Evolutionary conservation across 2,113 vertebrate species (phyloP).

Genomic region (Brachypteracias leptosomus): DNA sequence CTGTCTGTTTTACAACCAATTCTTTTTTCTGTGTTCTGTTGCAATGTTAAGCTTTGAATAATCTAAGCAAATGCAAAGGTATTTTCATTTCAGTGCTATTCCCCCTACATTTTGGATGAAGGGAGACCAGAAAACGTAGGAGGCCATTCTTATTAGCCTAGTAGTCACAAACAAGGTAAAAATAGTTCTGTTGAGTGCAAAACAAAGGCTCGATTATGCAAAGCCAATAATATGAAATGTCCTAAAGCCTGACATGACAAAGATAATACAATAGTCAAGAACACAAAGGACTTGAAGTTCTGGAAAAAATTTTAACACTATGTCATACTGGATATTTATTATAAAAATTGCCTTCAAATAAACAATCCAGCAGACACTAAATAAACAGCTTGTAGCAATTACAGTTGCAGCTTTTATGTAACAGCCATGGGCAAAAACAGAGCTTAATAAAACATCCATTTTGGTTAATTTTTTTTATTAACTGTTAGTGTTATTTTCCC

Average conservation of each 20-base stretch:
- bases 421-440: background rate
- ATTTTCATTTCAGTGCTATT: background rate
- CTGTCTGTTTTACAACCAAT: background rate
- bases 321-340: conserved; percentile 4
- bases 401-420: background rate
- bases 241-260: background rate
- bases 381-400: conserved; percentile 30
- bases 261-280: background rate
- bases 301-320: background rate
- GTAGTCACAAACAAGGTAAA: conserved; percentile 4
- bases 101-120: background rate
- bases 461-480: background rate
- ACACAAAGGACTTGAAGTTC: background rate
- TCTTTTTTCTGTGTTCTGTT: background rate
- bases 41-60: background rate
- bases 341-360: conserved; percentile 12
- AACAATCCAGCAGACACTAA: background rate
- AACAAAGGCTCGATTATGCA: background rate
- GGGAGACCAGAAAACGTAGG: conserved; percentile 1
- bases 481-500: background rate
- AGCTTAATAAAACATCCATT: background rate
- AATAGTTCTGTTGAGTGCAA: background rate
- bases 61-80: background rate
- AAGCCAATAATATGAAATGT: background rate
- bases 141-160: background rate